Percentiles rank a stretch among this genome's conserved stretches.
phyloP scores from a whole-genome alignment of 2,888 invertebrate genomes.

The Oxyteleia sp. region DNA sequence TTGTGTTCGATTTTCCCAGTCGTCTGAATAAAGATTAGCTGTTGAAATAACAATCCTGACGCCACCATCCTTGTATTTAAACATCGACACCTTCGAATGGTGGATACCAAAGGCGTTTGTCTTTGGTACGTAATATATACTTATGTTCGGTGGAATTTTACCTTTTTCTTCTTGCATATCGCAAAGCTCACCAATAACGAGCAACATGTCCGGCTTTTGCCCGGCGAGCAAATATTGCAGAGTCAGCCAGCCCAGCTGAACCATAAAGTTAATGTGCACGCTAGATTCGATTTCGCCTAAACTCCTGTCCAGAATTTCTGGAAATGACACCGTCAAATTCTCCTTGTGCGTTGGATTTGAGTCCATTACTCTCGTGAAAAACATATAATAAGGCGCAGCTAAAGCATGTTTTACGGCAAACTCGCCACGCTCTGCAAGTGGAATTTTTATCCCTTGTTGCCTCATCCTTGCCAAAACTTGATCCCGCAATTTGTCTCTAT shows the following conservation, averaged over 20 bases:
- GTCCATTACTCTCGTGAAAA: conserved; percentile 92
- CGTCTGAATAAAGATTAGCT: conserved; percentile 96
- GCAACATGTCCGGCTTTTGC: conserved; percentile 89
- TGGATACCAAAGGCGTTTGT: conserved; percentile 81
- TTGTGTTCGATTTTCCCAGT: conserved; percentile 98
- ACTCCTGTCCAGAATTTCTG: conserved; percentile 93
- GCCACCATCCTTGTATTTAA: conserved; percentile 94
- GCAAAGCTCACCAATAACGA: conserved; percentile 77
- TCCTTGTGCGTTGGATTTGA: conserved; percentile 90
- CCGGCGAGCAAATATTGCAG: conserved; percentile 94
- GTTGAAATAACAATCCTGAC: conserved; percentile 96
- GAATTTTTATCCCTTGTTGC: conserved; percentile 87
- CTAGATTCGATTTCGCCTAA: conserved; percentile 92
- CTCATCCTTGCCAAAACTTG: conserved; percentile 80
- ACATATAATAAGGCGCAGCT: conserved; percentile 92
- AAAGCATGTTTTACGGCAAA: conserved; percentile 91
- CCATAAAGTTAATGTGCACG: conserved; percentile 97
- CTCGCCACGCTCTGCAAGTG: conserved; percentile 89
- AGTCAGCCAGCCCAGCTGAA: conserved; percentile 95
- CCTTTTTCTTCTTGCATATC: too few species aligned
- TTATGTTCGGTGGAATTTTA: conserved; percentile 79
- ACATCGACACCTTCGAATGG: conserved; percentile 93
- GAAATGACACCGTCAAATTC: conserved; percentile 91
- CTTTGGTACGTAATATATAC: conserved; percentile 77
- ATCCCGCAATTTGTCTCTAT: conserved; percentile 71